These are phyloP conservation scores for Lapara coniferarum DNA, from an alignment of 2,888 invertebrate species.

Conservation along the genomic window DNA sequence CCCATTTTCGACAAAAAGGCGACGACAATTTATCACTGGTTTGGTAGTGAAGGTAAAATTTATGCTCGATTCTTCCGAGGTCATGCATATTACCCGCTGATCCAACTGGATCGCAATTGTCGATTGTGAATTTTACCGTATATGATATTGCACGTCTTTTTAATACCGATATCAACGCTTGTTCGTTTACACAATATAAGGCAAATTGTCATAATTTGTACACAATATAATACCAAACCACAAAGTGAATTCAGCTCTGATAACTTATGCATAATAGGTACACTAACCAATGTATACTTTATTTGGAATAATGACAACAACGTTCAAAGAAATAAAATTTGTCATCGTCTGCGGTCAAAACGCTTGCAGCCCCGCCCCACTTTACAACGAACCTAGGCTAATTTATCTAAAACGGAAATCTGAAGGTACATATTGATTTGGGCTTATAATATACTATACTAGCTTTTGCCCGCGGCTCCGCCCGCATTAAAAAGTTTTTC, in stretches of 20 bases:
- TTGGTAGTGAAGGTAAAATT: slow-evolving; percentile 18
- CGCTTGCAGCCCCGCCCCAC: not conserved
- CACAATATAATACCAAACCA: no score
- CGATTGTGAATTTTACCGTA: slow-evolving; percentile 8
- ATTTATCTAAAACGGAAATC: slow-evolving; percentile 52
- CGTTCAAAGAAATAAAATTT: not conserved
- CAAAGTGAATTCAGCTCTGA: no score
- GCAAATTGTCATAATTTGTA: not conserved
- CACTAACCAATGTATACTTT: no score
- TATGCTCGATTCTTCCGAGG: slow-evolving; percentile 28
- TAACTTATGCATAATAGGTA: no score
- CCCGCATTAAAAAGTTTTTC: no score
- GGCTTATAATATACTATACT: not conserved
- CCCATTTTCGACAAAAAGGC: slow-evolving; percentile 12
- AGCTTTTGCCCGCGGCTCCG: no score
- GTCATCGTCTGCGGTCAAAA: not conserved
- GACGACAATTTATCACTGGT: slow-evolving; percentile 19
- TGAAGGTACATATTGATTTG: slow-evolving; percentile 31
- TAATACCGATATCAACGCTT: slow-evolving; percentile 3
- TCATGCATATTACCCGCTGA: slow-evolving; percentile 20
- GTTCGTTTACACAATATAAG: not conserved
- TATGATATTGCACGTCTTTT: not conserved
- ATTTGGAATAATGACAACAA: not conserved
- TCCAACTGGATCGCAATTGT: slow-evolving; percentile 19
- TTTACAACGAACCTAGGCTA: not conserved